These are phyloP conservation scores for Meandrusa payeni DNA, from an alignment of 2,888 invertebrate species.

Conservation along the genomic window DNA sequence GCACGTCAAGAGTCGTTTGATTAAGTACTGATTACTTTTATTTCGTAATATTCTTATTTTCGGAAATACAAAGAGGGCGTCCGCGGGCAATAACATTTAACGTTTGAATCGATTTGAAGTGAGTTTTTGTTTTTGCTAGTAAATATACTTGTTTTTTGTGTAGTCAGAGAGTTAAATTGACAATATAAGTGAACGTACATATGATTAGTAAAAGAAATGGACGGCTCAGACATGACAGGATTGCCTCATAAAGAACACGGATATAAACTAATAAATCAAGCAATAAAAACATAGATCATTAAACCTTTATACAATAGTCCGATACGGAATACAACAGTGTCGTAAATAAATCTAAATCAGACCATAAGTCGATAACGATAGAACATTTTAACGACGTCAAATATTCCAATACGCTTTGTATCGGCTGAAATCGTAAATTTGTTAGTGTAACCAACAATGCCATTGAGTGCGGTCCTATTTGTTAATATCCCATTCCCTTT, in stretches of 20 bases:
- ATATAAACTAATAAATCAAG: slow-evolving; percentile 34
- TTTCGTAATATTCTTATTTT: no score
- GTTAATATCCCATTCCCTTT: slow-evolving; percentile 51
- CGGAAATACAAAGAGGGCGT: no score
- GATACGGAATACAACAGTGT: slow-evolving; percentile 39
- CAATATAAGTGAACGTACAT: no score
- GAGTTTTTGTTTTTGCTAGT: no score
- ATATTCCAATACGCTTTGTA: slow-evolving; percentile 49
- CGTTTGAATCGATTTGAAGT: no score
- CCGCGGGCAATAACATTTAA: no score
- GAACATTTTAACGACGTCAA: slow-evolving; percentile 56
- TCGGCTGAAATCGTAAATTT: slow-evolving; percentile 55
- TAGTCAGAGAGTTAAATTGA: not conserved
- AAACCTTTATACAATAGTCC: slow-evolving; percentile 37
- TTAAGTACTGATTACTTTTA: no score
- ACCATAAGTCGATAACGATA: slow-evolving; percentile 43
- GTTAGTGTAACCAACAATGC: slow-evolving; percentile 52
- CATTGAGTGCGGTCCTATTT: slow-evolving; percentile 57
- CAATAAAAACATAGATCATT: slow-evolving; percentile 36
- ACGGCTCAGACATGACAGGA: slow-evolving; percentile 1
- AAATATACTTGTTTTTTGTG: no score
- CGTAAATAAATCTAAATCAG: slow-evolving; percentile 54
- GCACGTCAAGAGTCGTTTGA: no score
- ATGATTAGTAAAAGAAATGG: not conserved
- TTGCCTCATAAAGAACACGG: slow-evolving; percentile 7